Evolutionary conservation across 2,797 vertebrate species (phyloP), one percentile per base, ranked within the genome.

Genomic region (Miichthys miiuy): DNA sequence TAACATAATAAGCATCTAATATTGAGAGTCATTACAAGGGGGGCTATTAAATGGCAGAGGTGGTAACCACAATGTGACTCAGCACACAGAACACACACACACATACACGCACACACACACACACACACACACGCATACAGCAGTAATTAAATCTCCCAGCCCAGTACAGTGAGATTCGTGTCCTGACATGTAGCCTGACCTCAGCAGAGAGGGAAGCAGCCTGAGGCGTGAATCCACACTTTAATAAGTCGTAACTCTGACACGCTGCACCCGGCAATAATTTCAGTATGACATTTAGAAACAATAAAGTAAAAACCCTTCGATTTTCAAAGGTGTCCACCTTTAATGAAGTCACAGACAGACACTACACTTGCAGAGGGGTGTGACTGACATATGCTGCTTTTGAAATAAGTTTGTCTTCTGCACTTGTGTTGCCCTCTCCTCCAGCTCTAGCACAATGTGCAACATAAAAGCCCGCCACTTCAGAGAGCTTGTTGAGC

Each of bases 401-500:
- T 84, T 89, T 90, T 85, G 81, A 89, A 84, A 91, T 21, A 83
- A 73, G 63, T 83, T 82, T 67, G 77, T 87, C 63, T 84, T 69
- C 84, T 77, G 75, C 83, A 79, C 72, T 88, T 46, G 79, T 57
- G 78, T 69, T 85, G 81, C 64, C 67, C 68, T 75, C 73, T 87
- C 84, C 81, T 86, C 50, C 77, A 78, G 83, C 87, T 73, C 80
- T 74, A 77, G 83, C 86, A 88, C 77, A 89, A 84, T 84, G 82
- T 86, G 90, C 84, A 90, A 91, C 92, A 94, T 93, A 69, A 94
- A 94, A 94, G 93, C 73, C 56, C 80, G 89, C 92, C 94, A 93
- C 93, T 94, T 94, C 94, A 94, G 83, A 94, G 90, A 85, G 88
- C 88, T 80, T 80, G 89, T 90, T 90, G 92, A 89, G 90, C 91